phyloP scores from a whole-genome alignment of 2,888 invertebrate genomes.

The Xanthia icteritia region DNA sequence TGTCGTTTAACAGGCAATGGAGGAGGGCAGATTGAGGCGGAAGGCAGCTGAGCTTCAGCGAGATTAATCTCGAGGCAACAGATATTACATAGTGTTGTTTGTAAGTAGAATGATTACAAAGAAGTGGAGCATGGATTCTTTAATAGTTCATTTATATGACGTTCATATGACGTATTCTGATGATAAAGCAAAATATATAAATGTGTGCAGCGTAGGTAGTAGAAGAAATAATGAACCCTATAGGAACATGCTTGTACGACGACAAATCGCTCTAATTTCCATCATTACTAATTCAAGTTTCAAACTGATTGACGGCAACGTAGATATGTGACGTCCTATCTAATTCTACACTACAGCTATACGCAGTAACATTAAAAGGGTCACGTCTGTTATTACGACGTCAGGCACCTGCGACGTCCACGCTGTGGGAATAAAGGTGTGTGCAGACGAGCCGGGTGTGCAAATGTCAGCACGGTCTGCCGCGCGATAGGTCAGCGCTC shows the following conservation, averaged over 20 bases:
- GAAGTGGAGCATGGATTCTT: not conserved
- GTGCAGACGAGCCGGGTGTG: slow-evolving; percentile 34
- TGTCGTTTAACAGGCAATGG: not conserved
- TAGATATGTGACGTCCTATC: slow-evolving; percentile 6
- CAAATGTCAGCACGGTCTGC: slow-evolving; percentile 48
- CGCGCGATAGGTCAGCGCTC: slow-evolving; percentile 49
- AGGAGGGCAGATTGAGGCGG: not conserved
- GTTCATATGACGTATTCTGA: not conserved
- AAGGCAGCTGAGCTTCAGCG: not conserved
- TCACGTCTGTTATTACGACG: slow-evolving; percentile 2
- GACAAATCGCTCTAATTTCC: slow-evolving; percentile 16
- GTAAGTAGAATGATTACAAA: not conserved
- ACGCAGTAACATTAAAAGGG: slow-evolving; percentile 5
- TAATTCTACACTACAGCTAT: not conserved
- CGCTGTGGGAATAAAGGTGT: slow-evolving; percentile 27
- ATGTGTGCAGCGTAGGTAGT: not conserved
- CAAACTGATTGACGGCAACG: slow-evolving; percentile 4
- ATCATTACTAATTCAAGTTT: slow-evolving; percentile 36
- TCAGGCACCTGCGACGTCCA: not conserved
- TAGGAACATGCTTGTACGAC: not conserved
- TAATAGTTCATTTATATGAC: not conserved
- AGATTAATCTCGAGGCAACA: not conserved
- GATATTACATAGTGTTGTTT: not conserved
- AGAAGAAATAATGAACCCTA: not conserved
- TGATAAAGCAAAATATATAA: not conserved